phyloP scores from a whole-genome alignment of 1,140 invertebrate species.

The Diachasma alloeum region DNA sequence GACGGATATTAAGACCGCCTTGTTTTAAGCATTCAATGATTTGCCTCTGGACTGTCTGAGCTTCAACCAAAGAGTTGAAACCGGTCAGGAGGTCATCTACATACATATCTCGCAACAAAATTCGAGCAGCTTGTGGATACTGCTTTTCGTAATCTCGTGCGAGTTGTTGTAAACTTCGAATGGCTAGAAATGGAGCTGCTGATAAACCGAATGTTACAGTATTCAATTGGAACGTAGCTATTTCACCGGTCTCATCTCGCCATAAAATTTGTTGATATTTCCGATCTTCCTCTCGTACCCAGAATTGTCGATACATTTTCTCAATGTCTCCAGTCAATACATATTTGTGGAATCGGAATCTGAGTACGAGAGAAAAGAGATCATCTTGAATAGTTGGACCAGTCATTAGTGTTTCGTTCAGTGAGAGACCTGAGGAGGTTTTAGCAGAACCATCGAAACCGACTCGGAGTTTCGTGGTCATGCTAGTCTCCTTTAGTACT shows the following conservation, averaged over 20 bases:
- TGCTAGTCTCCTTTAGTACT: background rate
- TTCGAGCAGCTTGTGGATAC: slow-evolving; percentile 42
- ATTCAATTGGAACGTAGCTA: slow-evolving; percentile 38
- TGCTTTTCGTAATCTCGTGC: slow-evolving; percentile 33
- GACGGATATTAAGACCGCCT: slow-evolving; percentile 42
- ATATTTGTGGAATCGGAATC: slow-evolving; percentile 33
- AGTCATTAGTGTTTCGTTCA: slow-evolving; percentile 39
- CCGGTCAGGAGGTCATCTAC: slow-evolving; percentile 62
- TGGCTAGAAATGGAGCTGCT: slow-evolving; percentile 35
- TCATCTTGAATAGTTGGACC: slow-evolving; percentile 25
- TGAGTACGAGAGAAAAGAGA: slow-evolving; percentile 29
- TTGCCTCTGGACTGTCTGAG: slow-evolving; percentile 29
- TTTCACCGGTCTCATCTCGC: background rate
- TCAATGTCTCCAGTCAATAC: slow-evolving; percentile 38
- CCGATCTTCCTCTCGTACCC: slow-evolving; percentile 13
- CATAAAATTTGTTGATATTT: slow-evolving; percentile 37
- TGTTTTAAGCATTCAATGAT: slow-evolving; percentile 36
- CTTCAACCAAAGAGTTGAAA: slow-evolving; percentile 42
- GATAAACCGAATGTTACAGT: slow-evolving; percentile 46
- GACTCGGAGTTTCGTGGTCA: background rate
- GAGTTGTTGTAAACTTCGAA: slow-evolving; percentile 31
- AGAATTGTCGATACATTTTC: slow-evolving; percentile 40
- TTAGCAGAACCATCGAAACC: slow-evolving; percentile 31
- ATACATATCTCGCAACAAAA: slow-evolving; percentile 50
- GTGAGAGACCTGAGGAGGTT: slow-evolving; percentile 34